These are phyloP conservation scores for Oryzias woworae DNA, from an alignment of 2,113 vertebrate genomes.

Conservation along the genomic window DNA sequence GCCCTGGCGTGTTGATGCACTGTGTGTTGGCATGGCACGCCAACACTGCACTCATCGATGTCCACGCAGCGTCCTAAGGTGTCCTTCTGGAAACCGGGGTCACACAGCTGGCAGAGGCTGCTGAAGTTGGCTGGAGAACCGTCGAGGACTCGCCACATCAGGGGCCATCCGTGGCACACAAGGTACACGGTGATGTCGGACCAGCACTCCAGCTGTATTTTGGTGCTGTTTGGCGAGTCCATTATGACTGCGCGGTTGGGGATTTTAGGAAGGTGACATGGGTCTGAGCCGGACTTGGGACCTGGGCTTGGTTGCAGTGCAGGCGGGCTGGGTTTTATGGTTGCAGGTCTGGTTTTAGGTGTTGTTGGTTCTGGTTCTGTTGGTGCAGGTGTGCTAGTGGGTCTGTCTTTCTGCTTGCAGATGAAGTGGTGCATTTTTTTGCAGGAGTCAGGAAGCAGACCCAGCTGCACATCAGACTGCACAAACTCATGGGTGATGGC, in stretches of 20 bases:
- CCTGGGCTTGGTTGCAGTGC: neutral
- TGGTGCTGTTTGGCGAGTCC: neutral
- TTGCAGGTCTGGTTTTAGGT: neutral
- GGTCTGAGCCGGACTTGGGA: neutral
- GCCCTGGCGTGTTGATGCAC: slow-evolving; percentile 61
- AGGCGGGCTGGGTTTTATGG: neutral
- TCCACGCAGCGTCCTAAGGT: slow-evolving; percentile 47
- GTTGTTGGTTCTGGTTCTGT: neutral
- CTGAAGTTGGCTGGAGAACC: slow-evolving; percentile 21
- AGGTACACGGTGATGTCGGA: slow-evolving; percentile 24
- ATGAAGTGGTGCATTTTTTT: slow-evolving; percentile 11
- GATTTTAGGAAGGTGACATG: neutral
- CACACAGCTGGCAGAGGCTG: slow-evolving; percentile 53
- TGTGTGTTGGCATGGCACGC: slow-evolving; percentile 21
- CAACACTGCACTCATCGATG: slow-evolving; percentile 53
- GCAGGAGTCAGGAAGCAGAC: slow-evolving; percentile 38
- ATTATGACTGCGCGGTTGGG: neutral
- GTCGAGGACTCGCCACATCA: slow-evolving; percentile 38
- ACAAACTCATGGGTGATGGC: slow-evolving; percentile 21
- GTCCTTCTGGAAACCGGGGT: slow-evolving; percentile 29
- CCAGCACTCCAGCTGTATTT: slow-evolving; percentile 54
- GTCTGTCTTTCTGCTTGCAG: slow-evolving; percentile 23
- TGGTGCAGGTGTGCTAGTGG: neutral
- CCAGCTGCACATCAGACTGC: neutral
- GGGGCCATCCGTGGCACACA: slow-evolving; percentile 32